A percentile compares a stretch with the other conserved stretches of the same genome.
These are phyloP conservation scores for Aphelenchoides besseyi DNA, from an alignment of 1,140 invertebrate species.

Conservation along the genomic window DNA sequence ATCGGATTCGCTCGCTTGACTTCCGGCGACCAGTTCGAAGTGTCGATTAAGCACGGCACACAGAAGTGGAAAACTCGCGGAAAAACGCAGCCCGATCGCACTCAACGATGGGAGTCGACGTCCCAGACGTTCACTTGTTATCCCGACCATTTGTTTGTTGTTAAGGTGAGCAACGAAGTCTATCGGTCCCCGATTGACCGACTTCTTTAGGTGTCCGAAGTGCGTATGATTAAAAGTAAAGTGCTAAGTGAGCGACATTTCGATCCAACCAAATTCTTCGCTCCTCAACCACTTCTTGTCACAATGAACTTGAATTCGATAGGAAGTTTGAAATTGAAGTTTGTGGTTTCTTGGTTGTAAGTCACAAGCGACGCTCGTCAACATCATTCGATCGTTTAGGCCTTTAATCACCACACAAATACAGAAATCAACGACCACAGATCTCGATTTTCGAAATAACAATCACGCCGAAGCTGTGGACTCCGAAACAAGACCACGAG, in stretches of 20 bases:
- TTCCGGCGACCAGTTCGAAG: constrained; percentile 68
- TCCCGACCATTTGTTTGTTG: constrained; percentile 67
- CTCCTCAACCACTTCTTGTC: constrained; percentile 70
- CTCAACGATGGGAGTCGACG: constrained; percentile 68
- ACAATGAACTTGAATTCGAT: constrained; percentile 70
- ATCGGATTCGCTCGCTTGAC: constrained; percentile 46
- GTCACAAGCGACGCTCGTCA: constrained; percentile 47
- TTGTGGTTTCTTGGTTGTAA: constrained; percentile 71
- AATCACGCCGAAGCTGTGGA: not conserved
- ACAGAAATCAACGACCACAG: not conserved
- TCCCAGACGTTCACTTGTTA: constrained; percentile 66
- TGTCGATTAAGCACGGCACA: constrained; percentile 68
- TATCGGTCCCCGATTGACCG: not conserved
- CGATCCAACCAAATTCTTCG: constrained; percentile 69
- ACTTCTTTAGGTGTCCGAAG: constrained; percentile 68
- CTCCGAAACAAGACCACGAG: constrained; percentile 35
- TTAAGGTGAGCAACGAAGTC: constrained; percentile 70
- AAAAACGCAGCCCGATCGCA: constrained; percentile 67
- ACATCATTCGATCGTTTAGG: constrained; percentile 24
- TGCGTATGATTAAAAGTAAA: constrained; percentile 65
- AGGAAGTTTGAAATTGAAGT: constrained; percentile 70
- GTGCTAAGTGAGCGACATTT: constrained; percentile 69
- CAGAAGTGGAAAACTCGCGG: constrained; percentile 71
- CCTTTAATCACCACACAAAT: constrained; percentile 41
- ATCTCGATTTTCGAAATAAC: not conserved